Evolutionary conservation across 2,113 vertebrate genomes (phyloP).

Genomic region (Ceyx margarethae): DNA sequence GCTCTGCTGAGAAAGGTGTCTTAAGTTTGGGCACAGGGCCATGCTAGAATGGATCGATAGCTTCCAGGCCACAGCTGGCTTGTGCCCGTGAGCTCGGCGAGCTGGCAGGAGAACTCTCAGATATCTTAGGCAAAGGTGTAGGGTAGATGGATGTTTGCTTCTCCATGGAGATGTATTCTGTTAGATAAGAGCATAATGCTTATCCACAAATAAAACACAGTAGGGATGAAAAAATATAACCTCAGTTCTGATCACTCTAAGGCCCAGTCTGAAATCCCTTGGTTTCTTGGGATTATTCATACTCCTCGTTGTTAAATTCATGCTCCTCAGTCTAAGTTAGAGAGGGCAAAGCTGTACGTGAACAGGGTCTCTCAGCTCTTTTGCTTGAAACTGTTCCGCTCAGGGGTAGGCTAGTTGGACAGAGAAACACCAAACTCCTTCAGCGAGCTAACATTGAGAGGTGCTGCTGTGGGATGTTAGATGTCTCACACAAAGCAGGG

Average conservation of each 20-base stretch:
- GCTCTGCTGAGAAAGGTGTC: neutral
- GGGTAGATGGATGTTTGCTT: neutral
- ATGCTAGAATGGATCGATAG: neutral
- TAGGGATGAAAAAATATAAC: neutral
- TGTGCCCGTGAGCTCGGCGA: neutral
- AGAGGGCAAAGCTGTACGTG: neutral
- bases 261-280: neutral
- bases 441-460: neutral
- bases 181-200: neutral
- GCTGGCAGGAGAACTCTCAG: neutral
- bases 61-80: conserved; percentile 20
- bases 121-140: neutral
- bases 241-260: neutral
- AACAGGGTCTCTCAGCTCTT: neutral
- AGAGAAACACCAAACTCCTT: neutral
- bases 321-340: neutral
- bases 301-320: neutral
- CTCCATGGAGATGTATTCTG: neutral
- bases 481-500: neutral
- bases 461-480: neutral
- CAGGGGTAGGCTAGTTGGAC: neutral
- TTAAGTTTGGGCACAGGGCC: neutral
- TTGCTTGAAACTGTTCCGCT: neutral
- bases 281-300: neutral
- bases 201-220: neutral